Evolutionary conservation across 2,888 invertebrate species (phyloP), one percentile per base, ranked within the genome.

Genomic region (Leucophenga maculata): DNA sequence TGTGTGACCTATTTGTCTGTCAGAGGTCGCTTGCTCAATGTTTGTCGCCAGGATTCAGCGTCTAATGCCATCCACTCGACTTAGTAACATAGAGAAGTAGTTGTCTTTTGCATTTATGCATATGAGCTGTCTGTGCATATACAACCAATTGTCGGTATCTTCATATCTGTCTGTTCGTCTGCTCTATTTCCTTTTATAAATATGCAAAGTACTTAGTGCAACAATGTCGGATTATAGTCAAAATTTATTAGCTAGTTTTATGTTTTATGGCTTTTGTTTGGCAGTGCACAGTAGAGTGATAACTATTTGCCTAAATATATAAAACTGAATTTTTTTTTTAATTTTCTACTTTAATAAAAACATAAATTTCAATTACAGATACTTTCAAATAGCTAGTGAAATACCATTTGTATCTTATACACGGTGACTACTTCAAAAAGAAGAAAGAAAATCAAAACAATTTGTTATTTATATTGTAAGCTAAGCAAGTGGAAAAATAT

Each of bases 191-290:
- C 13, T 82, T n/a, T 78, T 73, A 82, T 80, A 83, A 80, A 82
- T 80, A 83, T 80, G 82, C 82, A 82, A 82, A 80, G 75, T 80
- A 80, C 80, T 80, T 82, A 84, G 77, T 82, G 84, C 80, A 80
- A 80, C 84, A 80, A 80, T 84, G 83, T 81, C 73, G 77, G 80
- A 80, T 80, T 80, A 80, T 76, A 80, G 76, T 77, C 71, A 78
- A 84, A n/a, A 80, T 80, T 80, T 84, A 80, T 80, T 80, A 84
- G 82, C 79, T 82, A 69, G 74, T 76, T 72, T 75, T 39, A 50
- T 69, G 71, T 77, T 75, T 75, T 67, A 75, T 77, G 70, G 57
- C 72, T 67, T 72, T 68, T 72, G 75, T 67, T 64, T 78, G 79
- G 71, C 71, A 52, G 65, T 65, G 64, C 69, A 72, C 26, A 26